Evolutionary conservation across 2,113 vertebrate genomes (phyloP).

Genomic region (Motacilla alba): DNA sequence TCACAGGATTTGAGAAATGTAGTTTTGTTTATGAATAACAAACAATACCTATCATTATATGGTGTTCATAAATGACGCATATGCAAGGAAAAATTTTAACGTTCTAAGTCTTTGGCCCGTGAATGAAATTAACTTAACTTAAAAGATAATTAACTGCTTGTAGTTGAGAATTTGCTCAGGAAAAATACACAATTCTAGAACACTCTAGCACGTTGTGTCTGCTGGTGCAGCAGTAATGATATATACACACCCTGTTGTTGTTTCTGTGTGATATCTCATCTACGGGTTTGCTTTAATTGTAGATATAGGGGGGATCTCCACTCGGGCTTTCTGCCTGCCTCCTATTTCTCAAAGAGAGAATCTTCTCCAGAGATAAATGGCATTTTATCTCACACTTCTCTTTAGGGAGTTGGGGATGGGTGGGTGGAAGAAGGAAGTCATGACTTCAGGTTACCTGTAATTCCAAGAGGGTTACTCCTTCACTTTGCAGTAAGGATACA

Average conservation of each 20-base stretch:
- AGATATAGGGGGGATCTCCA: background rate
- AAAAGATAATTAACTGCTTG: background rate
- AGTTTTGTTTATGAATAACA: background rate
- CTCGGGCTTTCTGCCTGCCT: background rate
- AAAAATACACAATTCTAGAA: background rate
- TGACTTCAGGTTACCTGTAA: background rate
- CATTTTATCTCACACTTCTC: background rate
- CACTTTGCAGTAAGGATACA: background rate
- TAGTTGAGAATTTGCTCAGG: background rate
- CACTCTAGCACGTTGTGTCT: background rate
- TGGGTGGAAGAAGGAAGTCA: background rate
- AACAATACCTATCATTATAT: background rate
- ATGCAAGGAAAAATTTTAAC: background rate
- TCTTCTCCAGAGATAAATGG: background rate
- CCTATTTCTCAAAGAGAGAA: background rate
- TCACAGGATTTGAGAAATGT: background rate
- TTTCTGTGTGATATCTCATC: background rate
- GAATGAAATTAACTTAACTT: background rate
- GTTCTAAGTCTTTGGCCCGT: background rate
- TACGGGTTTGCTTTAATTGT: background rate
- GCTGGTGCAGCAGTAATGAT: background rate
- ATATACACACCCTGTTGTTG: accelerated
- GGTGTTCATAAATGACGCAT: background rate
- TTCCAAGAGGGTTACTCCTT: background rate
- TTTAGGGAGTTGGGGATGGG: background rate